Percentiles rank a stretch among this genome's conserved stretches.
phyloP scores from a whole-genome alignment of 2,113 vertebrate species.

The Nibea coibor region DNA sequence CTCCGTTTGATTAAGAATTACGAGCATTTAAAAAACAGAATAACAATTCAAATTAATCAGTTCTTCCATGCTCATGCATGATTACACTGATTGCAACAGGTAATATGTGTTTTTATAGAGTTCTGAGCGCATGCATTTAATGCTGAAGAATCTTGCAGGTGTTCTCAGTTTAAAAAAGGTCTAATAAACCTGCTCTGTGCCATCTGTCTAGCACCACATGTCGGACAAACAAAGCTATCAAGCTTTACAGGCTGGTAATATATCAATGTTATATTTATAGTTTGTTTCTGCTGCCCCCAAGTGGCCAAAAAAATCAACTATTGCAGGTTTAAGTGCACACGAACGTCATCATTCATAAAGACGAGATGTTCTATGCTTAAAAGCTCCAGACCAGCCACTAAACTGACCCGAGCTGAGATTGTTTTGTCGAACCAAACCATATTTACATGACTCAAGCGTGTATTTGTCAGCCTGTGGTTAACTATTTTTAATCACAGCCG shows the following conservation, averaged over 20 bases:
- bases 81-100: background rate
- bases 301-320: background rate
- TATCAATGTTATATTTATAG: background rate
- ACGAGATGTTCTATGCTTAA: background rate
- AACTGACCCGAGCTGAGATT: conserved; percentile 3
- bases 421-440: background rate
- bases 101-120: too few species aligned
- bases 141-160: background rate
- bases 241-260: background rate
- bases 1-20: background rate
- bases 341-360: too few species aligned
- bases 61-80: background rate
- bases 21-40: background rate
- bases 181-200: background rate
- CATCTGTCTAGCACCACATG: background rate
- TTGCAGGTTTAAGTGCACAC: background rate
- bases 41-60: background rate
- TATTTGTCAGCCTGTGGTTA: conserved; percentile 32
- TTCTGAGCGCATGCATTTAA: background rate
- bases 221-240: background rate
- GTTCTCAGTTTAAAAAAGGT: background rate
- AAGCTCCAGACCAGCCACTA: background rate
- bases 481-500: conserved; percentile 50
- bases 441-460: conserved; percentile 33
- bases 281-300: background rate